Base-by-base conservation (phyloP, 2,888 invertebrate genomes). In the Sinelater perroti region DNA sequence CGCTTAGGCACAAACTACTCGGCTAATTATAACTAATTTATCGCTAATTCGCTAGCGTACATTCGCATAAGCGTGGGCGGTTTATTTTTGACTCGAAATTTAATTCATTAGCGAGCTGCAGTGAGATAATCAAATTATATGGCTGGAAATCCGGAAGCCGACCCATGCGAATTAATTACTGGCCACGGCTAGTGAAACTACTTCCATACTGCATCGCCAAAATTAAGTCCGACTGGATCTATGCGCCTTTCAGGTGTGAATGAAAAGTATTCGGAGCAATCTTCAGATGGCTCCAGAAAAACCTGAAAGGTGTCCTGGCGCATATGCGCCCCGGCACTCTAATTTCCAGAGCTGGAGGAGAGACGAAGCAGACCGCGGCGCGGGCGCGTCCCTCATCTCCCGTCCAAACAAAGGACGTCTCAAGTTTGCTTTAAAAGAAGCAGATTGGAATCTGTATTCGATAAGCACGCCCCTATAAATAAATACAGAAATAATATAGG, bases 401-500 rank as follows among this genome's bases (percentile, higher is more conserved):
- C 65, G 60, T 64, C 66, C 56, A 51, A 59, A 58, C 62, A 65
- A 66, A 62, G 64, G 64, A 63, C 53, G 60, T 67, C 61, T 66
- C 52, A 61, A 66, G 66, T 69, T 66, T 65, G 53, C 64, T 63
- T 60, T 59, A 44, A n/a, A 42, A 46, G 46, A 55, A 56, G 49
- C 56, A 46, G 52, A 57, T 57, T 57, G 52, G 51, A 63, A 61
- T 70, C 66, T 61, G 71, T 67, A 71, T 71, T 72, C 70, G 70
- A 70, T 70, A 71, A 71, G 68, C 69, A 62, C 66, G 56, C 49
- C 55, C 64, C 67, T 67, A 67, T 71, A 72, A 71, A 72, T 71
- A 72, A 72, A 70, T 70, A 72, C 68, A 63, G 68, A 70, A 70
- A 71, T 71, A 70, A 72, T 71, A 72, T 69, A 68, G 70, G 69